Evolutionary conservation across 2,888 invertebrate genomes (phyloP).

Genomic region (Parascotia fuliginaria): DNA sequence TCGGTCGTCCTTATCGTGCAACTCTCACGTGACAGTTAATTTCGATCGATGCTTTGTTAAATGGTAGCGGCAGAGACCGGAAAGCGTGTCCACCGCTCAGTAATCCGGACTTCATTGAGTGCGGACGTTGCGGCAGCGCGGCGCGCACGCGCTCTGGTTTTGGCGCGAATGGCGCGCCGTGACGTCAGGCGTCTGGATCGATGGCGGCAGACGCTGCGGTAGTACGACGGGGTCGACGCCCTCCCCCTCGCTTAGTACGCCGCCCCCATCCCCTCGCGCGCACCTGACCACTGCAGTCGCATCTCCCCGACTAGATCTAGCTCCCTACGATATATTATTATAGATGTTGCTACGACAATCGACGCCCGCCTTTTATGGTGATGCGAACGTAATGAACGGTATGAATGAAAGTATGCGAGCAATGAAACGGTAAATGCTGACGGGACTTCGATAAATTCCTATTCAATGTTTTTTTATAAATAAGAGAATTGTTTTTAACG

Average conservation of each 20-base stretch:
- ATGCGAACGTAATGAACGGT: conserved; percentile 68
- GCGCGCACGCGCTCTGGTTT: conserved; percentile 83
- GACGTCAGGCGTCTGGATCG: conserved; percentile 86
- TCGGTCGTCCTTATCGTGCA: conserved; percentile 57
- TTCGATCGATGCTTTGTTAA: conserved; percentile 67
- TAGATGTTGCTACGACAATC: conserved; percentile 67
- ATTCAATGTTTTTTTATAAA: conserved; percentile 21
- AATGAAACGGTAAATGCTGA: conserved; percentile 55
- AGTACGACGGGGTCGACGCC: conserved; percentile 83
- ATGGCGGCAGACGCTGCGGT: conserved; percentile 86
- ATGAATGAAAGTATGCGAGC: conserved; percentile 72
- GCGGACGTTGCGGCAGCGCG: conserved; percentile 79
- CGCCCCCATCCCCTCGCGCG: conserved; percentile 62
- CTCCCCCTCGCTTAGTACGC: conserved; percentile 64
- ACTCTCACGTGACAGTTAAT: conserved; percentile 70
- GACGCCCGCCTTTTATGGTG: conserved; percentile 73
- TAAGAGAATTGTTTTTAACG: conserved; percentile 37
- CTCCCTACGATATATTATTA: conserved; percentile 55
- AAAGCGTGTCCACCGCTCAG: conserved; percentile 77
- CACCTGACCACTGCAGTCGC: conserved; percentile 82
- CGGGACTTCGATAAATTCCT: conserved; percentile 27
- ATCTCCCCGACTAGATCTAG: conserved; percentile 74
- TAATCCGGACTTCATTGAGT: conserved; percentile 80
- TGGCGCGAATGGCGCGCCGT: conserved; percentile 85
- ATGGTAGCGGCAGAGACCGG: conserved; percentile 64